Evolutionary conservation across 2,797 vertebrate genomes (phyloP).

Genomic region (Toxotes lorentzi): DNA sequence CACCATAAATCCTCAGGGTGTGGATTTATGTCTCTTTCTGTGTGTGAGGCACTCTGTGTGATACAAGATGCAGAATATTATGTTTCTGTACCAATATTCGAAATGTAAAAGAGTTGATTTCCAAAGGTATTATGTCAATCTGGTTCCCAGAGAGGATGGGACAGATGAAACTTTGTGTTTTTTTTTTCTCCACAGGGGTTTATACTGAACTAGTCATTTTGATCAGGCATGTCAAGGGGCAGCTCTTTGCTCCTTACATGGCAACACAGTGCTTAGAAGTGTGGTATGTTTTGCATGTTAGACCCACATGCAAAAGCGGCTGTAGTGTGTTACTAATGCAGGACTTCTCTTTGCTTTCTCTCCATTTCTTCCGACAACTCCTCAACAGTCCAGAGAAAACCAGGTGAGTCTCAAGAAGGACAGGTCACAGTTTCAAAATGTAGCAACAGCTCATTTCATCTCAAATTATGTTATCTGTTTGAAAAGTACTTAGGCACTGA

Average conservation of each 20-base stretch:
- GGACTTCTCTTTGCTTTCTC: slow-evolving; percentile 80
- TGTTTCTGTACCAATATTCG: slow-evolving; percentile 69
- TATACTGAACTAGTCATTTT: slow-evolving; percentile 46
- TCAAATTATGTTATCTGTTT: background rate
- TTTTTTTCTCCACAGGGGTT: slow-evolving; percentile 77
- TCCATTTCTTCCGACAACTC: slow-evolving; percentile 76
- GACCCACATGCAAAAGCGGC: slow-evolving; percentile 90
- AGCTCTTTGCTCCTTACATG: slow-evolving; percentile 89
- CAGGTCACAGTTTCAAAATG: slow-evolving; percentile 4
- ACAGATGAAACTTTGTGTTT: slow-evolving; percentile 87
- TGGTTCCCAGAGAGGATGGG: slow-evolving; percentile 87
- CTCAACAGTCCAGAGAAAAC: slow-evolving; percentile 91
- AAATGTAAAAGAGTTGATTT: slow-evolving; percentile 73
- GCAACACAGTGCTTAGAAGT: slow-evolving; percentile 53
- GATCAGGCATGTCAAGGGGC: slow-evolving; percentile 83
- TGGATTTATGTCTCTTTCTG: slow-evolving; percentile 83
- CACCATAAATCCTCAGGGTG: slow-evolving; percentile 82
- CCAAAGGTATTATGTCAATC: slow-evolving; percentile 70
- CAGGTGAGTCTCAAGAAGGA: slow-evolving; percentile 90
- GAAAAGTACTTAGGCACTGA: slow-evolving; percentile 30
- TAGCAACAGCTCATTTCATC: background rate
- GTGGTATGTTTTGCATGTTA: slow-evolving; percentile 92
- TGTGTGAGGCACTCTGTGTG: slow-evolving; percentile 80
- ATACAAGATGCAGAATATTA: slow-evolving; percentile 78
- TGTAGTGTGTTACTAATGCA: slow-evolving; percentile 88